Base-by-base conservation (phyloP, 2,797 vertebrate genomes). In the Euphonia xanthogaster region DNA sequence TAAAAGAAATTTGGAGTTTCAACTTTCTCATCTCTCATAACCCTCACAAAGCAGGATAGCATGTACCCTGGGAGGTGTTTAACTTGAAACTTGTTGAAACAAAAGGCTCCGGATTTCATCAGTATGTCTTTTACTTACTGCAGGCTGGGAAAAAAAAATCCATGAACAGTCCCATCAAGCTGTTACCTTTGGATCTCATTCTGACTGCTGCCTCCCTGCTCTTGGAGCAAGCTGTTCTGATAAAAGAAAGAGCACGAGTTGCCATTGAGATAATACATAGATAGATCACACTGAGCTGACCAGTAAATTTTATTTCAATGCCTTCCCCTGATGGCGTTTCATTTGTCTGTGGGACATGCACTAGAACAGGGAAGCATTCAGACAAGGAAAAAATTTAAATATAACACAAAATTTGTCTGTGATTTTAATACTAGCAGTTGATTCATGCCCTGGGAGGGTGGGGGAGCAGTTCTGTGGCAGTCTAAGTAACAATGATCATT, bases 351-450 rank as follows among this genome's bases (percentile, higher is more conserved):
- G 0, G 61, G 77, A 86, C 33, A 1, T 28, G 55, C 50, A 45
- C n/a, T 42, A 93, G 82, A 94, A 91, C 62, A 85, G 90, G 88
- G 81, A 82, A 75, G 42, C 72, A 81, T 96, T 94, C 72, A 90
- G 80, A 62, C 77, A 72, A 72, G 71, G 24, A 35, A 93, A 96
- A 93, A 76, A 63, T 12, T 51, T 76, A 86, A 93, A 88, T 86
- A 62, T 47, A 92, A 87, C 54, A 76, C 48, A 86, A 68, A 94
- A 96, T 94, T 96, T 94, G 83, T 77, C 95, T 91, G 80, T 91
- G 87, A 89, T 94, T 94, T 93, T 89, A 96, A 95, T 92, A 82
- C 50, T 88, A 94, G 85, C 57, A 79, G 78, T 93, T 93, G 90
- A 96, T 97, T 94, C 86, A 94, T 88, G 71, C 68, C 81, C 93